Evolutionary conservation across 2,797 vertebrate genomes (phyloP).

Genomic region (Hypotaenidia philippensis): DNA sequence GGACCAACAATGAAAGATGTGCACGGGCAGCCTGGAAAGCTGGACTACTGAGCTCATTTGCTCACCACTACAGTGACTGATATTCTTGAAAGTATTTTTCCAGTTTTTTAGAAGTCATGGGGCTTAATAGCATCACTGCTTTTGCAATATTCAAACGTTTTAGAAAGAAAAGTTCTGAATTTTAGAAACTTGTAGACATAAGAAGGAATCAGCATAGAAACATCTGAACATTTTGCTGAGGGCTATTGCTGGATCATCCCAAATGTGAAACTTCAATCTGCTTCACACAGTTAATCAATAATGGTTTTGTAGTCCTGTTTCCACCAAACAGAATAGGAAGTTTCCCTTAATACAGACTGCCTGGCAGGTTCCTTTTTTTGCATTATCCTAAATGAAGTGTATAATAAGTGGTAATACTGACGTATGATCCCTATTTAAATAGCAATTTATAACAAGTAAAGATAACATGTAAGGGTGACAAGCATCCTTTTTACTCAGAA

Average conservation of each 20-base stretch:
- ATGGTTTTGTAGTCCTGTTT: background rate
- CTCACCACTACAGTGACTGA: background rate
- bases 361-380: background rate
- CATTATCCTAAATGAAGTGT: background rate
- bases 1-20: constrained; percentile 18
- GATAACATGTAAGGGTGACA: background rate
- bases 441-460: background rate
- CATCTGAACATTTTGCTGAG: background rate
- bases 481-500: background rate
- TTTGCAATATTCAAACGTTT: background rate
- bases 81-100: background rate
- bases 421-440: background rate
- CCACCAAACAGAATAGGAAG: background rate
- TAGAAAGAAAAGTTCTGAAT: background rate
- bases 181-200: background rate
- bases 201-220: background rate
- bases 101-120: background rate
- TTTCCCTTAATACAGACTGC: background rate
- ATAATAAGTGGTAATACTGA: background rate
- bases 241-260: background rate
- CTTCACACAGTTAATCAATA: background rate
- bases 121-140: background rate
- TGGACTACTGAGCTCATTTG: background rate
- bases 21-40: background rate
- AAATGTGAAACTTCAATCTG: background rate